Conservation (phyloP, 2,113 vertebrate genomes). For the Bungarus multicinctus region DNA sequence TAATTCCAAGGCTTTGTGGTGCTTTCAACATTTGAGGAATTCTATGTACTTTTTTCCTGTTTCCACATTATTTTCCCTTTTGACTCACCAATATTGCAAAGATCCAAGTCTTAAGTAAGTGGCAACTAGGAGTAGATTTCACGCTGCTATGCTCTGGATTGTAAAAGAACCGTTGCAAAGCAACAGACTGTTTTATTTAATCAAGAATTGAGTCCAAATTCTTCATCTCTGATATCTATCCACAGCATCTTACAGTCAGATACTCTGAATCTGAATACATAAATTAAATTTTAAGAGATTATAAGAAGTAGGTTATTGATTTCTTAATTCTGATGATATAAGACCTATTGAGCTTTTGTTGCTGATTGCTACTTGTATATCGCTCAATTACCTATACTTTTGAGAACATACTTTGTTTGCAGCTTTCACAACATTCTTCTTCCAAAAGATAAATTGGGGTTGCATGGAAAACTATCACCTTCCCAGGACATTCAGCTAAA, state of each 20-base stretch:
- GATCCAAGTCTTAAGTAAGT: too few species aligned
- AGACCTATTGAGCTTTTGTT: not conserved
- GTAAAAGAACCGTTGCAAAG: not conserved
- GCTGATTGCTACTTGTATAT: not conserved
- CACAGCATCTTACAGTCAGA: not conserved
- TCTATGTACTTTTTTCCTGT: not conserved
- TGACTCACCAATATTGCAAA: not conserved
- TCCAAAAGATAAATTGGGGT: not conserved
- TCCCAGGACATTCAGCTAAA: not conserved
- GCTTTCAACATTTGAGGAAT: not conserved
- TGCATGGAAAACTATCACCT: not conserved
- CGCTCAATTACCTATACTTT: not conserved
- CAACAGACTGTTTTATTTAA: not conserved
- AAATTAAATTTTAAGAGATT: not conserved
- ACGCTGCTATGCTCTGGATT: not conserved
- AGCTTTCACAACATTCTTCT: not conserved
- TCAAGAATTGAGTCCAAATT: not conserved
- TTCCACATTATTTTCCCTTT: not conserved
- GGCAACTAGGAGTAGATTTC: not conserved
- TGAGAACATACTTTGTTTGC: not conserved
- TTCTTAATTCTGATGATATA: not conserved
- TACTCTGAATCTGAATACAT: not conserved
- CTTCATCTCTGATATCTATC: not conserved
- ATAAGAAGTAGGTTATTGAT: not conserved
- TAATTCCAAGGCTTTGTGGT: not conserved